A percentile compares a stretch with the other conserved stretches of the same genome.
Conservation (phyloP, 2,888 invertebrate genomes). For the Ectobius pallidus region DNA sequence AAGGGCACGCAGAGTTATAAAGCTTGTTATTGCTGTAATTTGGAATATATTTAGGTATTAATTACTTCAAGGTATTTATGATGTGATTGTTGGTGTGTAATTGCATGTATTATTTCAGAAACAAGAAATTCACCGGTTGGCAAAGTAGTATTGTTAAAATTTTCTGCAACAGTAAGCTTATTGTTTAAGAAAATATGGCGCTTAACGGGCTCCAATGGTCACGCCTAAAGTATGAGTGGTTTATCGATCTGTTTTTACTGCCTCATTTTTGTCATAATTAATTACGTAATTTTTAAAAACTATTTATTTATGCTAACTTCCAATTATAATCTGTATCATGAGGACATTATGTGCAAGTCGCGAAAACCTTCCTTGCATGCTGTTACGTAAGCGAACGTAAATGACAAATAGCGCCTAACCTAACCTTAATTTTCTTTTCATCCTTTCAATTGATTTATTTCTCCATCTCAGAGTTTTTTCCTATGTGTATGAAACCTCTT, state of each 20-base stretch:
- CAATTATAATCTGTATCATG: too few species aligned
- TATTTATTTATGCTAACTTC: background rate
- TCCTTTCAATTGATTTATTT: too few species aligned
- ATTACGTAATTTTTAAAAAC: too few species aligned
- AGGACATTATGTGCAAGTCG: background rate
- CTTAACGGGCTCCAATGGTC: slow-evolving; percentile 19
- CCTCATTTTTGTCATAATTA: too few species aligned
- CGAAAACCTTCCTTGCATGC: background rate
- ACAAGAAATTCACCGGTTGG: background rate
- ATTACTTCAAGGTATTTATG: background rate
- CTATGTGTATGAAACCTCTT: too few species aligned
- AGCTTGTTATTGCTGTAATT: background rate
- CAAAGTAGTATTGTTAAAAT: slow-evolving; percentile 35
- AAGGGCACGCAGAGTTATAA: slow-evolving; percentile 11
- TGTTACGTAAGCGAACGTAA: slow-evolving; percentile 6
- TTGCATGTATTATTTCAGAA: slow-evolving; percentile 6
- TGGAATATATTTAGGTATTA: background rate
- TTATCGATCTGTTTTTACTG: slow-evolving; percentile 11
- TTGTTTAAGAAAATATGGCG: slow-evolving; percentile 40
- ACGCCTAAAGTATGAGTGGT: slow-evolving; percentile 32
- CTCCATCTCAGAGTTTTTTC: too few species aligned
- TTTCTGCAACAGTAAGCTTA: slow-evolving; percentile 32
- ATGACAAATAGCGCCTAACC: background rate
- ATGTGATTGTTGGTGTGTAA: background rate
- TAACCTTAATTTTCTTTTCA: slow-evolving; percentile 6